Percentiles rank a stretch among this genome's conserved stretches.
phyloP scores from a whole-genome alignment of 2,888 invertebrate genomes.

The Poecilus cupreus region DNA sequence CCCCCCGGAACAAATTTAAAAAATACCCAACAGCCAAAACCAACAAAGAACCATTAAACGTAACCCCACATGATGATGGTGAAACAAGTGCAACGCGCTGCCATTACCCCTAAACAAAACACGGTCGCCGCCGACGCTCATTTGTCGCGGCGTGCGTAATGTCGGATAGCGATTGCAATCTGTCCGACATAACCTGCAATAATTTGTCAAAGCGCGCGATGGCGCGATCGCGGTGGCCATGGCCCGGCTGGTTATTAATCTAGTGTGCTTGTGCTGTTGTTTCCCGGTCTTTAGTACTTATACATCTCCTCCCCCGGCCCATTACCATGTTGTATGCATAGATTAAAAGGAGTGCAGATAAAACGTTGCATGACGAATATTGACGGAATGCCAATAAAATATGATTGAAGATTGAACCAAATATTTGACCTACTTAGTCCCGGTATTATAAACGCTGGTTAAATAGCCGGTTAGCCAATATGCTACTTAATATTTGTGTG shows the following conservation, averaged over 20 bases:
- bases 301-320: neutral
- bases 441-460: too few species aligned
- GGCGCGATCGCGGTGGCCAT: conserved; percentile 14
- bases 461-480: too few species aligned
- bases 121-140: conserved; percentile 8
- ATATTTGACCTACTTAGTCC: neutral
- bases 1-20: neutral
- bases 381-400: conserved; percentile 7
- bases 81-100: neutral
- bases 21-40: neutral
- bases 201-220: conserved; percentile 45
- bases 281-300: neutral
- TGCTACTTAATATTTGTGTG: too few species aligned
- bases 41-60: neutral
- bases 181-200: conserved; percentile 51
- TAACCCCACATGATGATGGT: neutral
- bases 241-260: conserved; percentile 23
- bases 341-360: conserved; percentile 36
- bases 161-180: conserved; percentile 46
- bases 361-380: conserved; percentile 15
- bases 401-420: conserved; percentile 14
- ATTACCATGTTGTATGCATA: too few species aligned
- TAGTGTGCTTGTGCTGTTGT: conserved; percentile 6
- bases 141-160: conserved; percentile 29
- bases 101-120: conserved; percentile 13